Base-by-base conservation (phyloP, 2,113 vertebrate genomes). In the Nannospalax galili region DNA sequence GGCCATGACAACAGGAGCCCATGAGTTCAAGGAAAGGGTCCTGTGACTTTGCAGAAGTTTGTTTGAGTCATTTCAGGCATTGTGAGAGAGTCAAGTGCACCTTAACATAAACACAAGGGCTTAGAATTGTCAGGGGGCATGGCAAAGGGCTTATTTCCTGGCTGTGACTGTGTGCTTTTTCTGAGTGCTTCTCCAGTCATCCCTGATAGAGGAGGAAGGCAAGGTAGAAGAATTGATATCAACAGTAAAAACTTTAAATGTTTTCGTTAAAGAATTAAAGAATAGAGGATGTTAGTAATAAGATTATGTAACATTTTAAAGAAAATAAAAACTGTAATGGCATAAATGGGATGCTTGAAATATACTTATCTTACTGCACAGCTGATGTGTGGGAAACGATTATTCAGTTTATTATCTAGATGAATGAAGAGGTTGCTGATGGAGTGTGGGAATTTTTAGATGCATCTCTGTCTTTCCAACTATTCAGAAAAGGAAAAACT, bases 311-410 rank as follows among this genome's bases (percentile, higher is more conserved):
- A 88, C 12, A 7, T 96, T 88, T 88, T 32, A 65, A 84, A 84
- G 93, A 95, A 97, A 98, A 81, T 69, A 86, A 97, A 96, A 79
- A 67, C 94, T 91, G 95, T 90, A 37, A 93, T 92, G 97, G 58
- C 96, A 73, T 60, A 90, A 60, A 88, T 64, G 78, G 65, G 48
- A 72, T 2, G 37, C 82, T 84, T 94, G 92, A 96, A 97, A 97
- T 96, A 56, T 90, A 90, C 67, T 97, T 96, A 72, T 88, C 95
- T 98, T 95, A 88, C 94, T 92, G 85, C 88, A 93, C 86, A 98
- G 92, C 90, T 97, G 97, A 97, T 96, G 90, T 93, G 88, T 95
- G 94, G 92, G 92, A 95, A 97, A 98, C 52, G n/a, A 95, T 98
- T 96, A 91, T 92, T 97, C 77, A 20, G 40, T 97, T 97, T 95